Conservation (phyloP, 35 echinoderm and acorn worm genomes). For the Heliocidaris erythrogramma region DNA sequence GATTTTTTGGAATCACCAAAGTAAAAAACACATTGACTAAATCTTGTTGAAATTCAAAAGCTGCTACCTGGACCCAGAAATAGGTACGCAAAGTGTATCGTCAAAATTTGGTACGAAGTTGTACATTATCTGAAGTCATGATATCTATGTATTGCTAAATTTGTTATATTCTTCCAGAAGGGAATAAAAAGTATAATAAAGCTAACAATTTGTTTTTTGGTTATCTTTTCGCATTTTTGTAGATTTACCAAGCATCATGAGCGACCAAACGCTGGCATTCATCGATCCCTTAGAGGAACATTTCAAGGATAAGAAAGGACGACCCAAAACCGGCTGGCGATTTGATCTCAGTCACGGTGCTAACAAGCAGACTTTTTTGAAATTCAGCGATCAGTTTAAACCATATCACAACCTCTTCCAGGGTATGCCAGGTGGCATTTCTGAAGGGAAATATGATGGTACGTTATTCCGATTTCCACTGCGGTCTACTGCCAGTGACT, state of each 20-base stretch:
- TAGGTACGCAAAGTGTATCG: too few relatives aligned
- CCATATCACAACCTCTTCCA: constrained; percentile 3
- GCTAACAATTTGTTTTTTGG: too few relatives aligned
- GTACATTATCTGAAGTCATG: too few relatives aligned
- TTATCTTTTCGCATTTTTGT: too few relatives aligned
- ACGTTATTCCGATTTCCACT: constrained; percentile 33
- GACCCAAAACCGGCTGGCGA: neutral
- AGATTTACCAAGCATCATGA: constrained; percentile 43
- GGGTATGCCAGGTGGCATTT: neutral
- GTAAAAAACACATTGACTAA: too few relatives aligned
- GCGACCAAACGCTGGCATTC: constrained; percentile 17
- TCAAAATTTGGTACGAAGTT: too few relatives aligned
- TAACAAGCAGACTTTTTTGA: neutral
- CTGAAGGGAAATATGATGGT: neutral
- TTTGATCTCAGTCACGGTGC: neutral
- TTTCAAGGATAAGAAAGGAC: neutral
- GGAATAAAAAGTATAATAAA: too few relatives aligned
- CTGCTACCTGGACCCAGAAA: too few relatives aligned
- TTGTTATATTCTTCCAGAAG: too few relatives aligned
- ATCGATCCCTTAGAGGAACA: constrained; percentile 31
- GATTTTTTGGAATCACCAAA: too few relatives aligned
- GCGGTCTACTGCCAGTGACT: neutral
- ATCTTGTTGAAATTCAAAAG: too few relatives aligned
- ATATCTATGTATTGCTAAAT: too few relatives aligned
- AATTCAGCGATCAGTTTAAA: neutral